These are phyloP conservation scores for Cantharis rufa DNA, from an alignment of 2,888 invertebrate genomes.

Conservation along the genomic window DNA sequence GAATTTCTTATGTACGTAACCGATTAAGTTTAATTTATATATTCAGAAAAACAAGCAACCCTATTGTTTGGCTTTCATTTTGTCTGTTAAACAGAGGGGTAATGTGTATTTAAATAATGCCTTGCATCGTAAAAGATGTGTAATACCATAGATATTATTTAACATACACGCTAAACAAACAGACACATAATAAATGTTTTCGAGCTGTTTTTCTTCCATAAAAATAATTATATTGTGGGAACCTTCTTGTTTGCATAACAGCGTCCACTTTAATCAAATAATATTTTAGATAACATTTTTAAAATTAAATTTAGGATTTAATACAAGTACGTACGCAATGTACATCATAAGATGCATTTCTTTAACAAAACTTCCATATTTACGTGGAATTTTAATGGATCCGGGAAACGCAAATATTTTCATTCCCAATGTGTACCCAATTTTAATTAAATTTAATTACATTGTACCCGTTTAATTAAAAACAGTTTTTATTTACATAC, in stretches of 20 bases:
- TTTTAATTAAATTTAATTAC: conserved; percentile 4
- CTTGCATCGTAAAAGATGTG: conserved; percentile 46
- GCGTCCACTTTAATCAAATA: conserved; percentile 26
- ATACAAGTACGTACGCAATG: not conserved
- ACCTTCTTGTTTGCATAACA: conserved; percentile 26
- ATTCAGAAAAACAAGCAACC: conserved; percentile 37
- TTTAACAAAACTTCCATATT: conserved; percentile 7
- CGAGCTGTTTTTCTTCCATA: conserved; percentile 49
- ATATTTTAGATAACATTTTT: conserved; percentile 16
- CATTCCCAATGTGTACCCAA: conserved; percentile 1
- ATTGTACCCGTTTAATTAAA: conserved; percentile 5
- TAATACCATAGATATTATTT: conserved; percentile 44
- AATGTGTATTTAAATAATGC: conserved; percentile 44
- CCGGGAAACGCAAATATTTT: conserved; percentile 4
- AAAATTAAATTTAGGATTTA: conserved; percentile 11
- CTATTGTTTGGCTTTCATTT: conserved; percentile 52
- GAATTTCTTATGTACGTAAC: not conserved
- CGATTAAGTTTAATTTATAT: conserved; percentile 38
- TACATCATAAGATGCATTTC: conserved; percentile 13
- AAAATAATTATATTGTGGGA: conserved; percentile 41
- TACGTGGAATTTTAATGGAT: conserved; percentile 14
- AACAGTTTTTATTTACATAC: conserved; percentile 2
- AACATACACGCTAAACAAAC: conserved; percentile 47
- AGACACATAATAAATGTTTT: conserved; percentile 45
- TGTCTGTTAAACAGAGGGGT: conserved; percentile 44